Percentiles rank a stretch among this genome's conserved stretches.
Evolutionary conservation across 2,113 vertebrate genomes (phyloP).

Genomic region (Tauraco erythrolophus): DNA sequence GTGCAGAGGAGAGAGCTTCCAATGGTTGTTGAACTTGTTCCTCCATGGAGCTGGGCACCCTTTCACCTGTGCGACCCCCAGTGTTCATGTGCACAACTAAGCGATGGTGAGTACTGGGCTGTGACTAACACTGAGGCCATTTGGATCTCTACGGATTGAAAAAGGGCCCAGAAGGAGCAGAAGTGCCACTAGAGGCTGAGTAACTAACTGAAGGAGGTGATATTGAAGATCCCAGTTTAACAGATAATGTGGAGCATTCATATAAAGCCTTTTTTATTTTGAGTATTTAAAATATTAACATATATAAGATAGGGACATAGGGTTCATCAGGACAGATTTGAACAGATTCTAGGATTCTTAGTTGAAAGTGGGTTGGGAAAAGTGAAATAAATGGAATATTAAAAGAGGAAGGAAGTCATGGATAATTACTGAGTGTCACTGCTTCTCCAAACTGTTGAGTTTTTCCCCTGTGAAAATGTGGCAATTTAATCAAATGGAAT

Average conservation of each 20-base stretch:
- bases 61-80: neutral
- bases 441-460: neutral
- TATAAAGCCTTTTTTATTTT: neutral
- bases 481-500: neutral
- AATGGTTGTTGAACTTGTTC: neutral
- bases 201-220: neutral
- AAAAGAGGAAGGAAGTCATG: neutral
- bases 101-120: neutral
- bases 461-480: neutral
- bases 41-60: neutral
- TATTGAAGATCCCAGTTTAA: neutral
- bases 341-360: neutral
- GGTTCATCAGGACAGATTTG: neutral
- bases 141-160: neutral
- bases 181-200: neutral
- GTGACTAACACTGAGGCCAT: neutral
- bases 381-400: neutral
- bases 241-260: neutral
- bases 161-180: neutral
- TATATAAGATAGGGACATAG: neutral
- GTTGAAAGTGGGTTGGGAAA: neutral
- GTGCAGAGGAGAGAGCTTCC: neutral
- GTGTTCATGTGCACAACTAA: neutral
- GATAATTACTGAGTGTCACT: neutral
- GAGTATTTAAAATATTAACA: neutral